phyloP scores from a whole-genome alignment of 2,113 vertebrate genomes.

The Aegotheles bennettii region DNA sequence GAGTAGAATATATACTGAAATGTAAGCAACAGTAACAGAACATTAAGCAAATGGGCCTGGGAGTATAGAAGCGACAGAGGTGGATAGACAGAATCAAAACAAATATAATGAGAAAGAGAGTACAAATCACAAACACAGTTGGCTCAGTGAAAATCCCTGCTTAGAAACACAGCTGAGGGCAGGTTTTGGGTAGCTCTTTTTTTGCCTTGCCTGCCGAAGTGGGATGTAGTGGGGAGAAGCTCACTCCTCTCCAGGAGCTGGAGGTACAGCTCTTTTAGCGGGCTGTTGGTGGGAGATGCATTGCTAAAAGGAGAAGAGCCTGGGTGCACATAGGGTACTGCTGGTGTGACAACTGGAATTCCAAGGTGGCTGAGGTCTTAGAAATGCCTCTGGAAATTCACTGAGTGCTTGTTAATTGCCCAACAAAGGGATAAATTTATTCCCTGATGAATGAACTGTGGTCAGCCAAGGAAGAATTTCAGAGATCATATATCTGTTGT shows the following conservation, averaged over 20 bases:
- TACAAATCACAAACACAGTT: neutral
- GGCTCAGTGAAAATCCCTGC: neutral
- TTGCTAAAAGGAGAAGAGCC: neutral
- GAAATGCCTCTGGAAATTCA: neutral
- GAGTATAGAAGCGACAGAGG: neutral
- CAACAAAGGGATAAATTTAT: neutral
- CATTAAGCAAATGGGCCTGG: neutral
- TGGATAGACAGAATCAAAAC: neutral
- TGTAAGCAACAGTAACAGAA: neutral
- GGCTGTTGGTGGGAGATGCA: neutral
- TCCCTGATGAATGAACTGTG: neutral
- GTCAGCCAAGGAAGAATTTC: slow-evolving; percentile 45
- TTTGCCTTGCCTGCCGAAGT: neutral
- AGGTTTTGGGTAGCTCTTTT: neutral
- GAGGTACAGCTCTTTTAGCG: neutral
- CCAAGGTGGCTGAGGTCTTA: neutral
- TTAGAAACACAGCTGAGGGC: neutral
- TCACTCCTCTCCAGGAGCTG: neutral
- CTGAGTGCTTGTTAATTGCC: neutral
- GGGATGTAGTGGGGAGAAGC: neutral
- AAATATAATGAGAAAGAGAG: neutral
- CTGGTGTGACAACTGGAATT: neutral
- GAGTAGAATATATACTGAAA: neutral
- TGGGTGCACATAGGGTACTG: fast-evolving
- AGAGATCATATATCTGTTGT: slow-evolving; percentile 27